Base-by-base conservation (phyloP, 2,113 vertebrate species). In the Eudyptes chrysolophus region DNA sequence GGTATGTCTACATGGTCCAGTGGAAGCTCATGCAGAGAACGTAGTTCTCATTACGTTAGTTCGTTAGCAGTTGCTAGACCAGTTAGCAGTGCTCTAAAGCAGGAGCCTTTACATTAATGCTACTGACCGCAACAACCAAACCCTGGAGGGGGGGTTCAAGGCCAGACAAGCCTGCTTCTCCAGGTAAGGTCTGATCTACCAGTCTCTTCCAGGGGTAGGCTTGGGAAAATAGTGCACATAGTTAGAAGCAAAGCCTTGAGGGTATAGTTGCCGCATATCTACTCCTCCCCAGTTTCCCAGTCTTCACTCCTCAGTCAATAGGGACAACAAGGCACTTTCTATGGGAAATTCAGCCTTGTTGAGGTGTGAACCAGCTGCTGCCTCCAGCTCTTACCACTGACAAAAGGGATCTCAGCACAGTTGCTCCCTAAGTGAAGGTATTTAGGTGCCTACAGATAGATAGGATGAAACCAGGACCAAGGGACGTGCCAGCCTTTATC, bases 91-190 rank as follows among this genome's bases (percentile, higher is more conserved):
- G 29, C 32, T 60, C 26, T 40, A 65, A 64, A 78, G 16, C 55
- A 46, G 44, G 5, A 65, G 9, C 11, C 16, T 87, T 89, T 68
- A 32, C 6, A 11, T 10, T 61, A 29, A 70, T 22, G 22, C 15
- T 65, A 13, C 44, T 57, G 62, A 20, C 21, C 51, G 13, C 27
- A 69, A 30, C 27, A 34, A 26, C 19, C 48, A 78, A 46, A 38
- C 2, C 10, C 29, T 80, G 34, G 19, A 62, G 14, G 25, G 2
- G 1, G 1, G 0, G 2, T 9, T 72, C 5, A 48, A 48, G 52
- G n/a, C 5, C 19, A 58, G 44, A 51, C 2, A 10, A 61, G 20
- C 17, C 38, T 68, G 8, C 12, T 87, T 17, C 13, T 87, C 26
- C 49, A 66, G 7, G 6, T 21, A 13, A 78, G 38, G 9, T 10